Conservation (phyloP, 2,113 vertebrate species). For the Rhineura floridana region DNA sequence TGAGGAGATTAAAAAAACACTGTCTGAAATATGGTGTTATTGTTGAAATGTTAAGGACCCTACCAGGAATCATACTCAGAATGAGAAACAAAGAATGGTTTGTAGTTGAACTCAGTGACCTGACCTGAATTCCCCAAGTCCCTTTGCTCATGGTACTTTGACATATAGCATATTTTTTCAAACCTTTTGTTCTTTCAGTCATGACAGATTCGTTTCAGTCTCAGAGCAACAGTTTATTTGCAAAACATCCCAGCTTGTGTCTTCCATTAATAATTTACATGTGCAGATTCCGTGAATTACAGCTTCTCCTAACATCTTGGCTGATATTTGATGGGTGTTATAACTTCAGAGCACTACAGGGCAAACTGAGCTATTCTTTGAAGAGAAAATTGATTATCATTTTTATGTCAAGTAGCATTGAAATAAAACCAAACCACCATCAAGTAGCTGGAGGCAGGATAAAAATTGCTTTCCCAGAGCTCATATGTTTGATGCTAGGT, state of each 20-base stretch:
- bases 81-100: slow-evolving; percentile 71
- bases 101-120: slow-evolving; percentile 73
- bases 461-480: background rate
- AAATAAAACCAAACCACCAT: background rate
- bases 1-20: slow-evolving; percentile 62
- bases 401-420: background rate
- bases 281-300: slow-evolving; percentile 34
- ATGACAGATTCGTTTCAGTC: slow-evolving; percentile 71
- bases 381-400: background rate
- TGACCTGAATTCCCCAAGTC: slow-evolving; percentile 62
- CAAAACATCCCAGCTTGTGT: slow-evolving; percentile 66
- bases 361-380: background rate
- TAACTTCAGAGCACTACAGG: background rate
- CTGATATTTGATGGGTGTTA: background rate
- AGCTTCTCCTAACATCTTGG: background rate
- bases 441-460: background rate
- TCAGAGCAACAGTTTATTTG: slow-evolving; percentile 66
- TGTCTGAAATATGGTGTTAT: slow-evolving; percentile 47
- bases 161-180: slow-evolving; percentile 67
- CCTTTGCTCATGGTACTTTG: slow-evolving; percentile 62
- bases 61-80: slow-evolving; percentile 60
- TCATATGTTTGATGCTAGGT: background rate
- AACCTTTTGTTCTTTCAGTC: slow-evolving; percentile 54
- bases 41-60: slow-evolving; percentile 51
- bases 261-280: slow-evolving; percentile 69